Percentiles rank a stretch among this genome's conserved stretches.
phyloP scores from a whole-genome alignment of 1,140 invertebrate genomes.

The Aphis craccivora region DNA sequence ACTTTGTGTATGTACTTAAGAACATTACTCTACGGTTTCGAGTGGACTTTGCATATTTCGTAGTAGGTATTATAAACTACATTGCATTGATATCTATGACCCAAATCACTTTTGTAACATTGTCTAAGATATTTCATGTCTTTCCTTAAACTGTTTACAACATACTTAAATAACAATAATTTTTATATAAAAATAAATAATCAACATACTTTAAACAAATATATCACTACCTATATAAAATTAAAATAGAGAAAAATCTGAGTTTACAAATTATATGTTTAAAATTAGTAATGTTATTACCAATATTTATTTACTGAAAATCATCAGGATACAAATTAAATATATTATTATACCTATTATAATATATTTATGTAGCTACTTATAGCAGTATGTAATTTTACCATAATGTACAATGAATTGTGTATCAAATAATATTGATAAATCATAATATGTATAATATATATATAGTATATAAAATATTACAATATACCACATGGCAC shows the following conservation, averaged over 20 bases:
- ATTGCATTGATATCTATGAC: neutral
- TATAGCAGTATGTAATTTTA: neutral
- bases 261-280: neutral
- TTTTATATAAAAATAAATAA: too few species aligned
- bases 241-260: neutral
- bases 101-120: neutral
- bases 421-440: neutral
- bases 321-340: neutral
- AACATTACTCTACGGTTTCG: neutral
- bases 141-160: neutral
- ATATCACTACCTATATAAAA: neutral
- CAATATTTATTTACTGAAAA: neutral
- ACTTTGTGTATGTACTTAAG: neutral
- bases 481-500: neutral
- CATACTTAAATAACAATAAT: neutral
- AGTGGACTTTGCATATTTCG: neutral
- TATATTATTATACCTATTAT: too few species aligned
- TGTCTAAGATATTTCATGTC: neutral
- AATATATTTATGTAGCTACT: too few species aligned
- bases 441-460: neutral
- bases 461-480: neutral
- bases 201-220: neutral
- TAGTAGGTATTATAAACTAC: neutral
- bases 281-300: neutral
- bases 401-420: neutral